A percentile compares a stretch with the other conserved stretches of the same genome.
Evolutionary conservation across 2,113 vertebrate genomes (phyloP).

Genomic region (Bostrychus sinensis): DNA sequence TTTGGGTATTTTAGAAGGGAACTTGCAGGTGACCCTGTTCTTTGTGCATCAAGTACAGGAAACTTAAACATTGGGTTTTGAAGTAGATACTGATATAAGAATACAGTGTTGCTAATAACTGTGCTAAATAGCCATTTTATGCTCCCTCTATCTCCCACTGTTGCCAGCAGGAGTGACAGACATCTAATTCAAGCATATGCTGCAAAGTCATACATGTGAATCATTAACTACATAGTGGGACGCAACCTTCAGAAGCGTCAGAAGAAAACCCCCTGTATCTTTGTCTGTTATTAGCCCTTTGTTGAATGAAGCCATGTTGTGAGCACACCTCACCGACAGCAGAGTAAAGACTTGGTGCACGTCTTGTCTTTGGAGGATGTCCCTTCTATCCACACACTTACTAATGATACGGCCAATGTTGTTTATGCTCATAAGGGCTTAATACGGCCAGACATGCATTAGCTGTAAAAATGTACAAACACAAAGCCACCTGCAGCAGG

Average conservation of each 20-base stretch:
- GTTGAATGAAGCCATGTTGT: slow-evolving; percentile 59
- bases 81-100: too few relatives aligned
- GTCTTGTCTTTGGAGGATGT: slow-evolving; percentile 49
- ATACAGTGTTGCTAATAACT: too few relatives aligned
- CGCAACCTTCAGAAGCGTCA: background rate
- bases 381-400: slow-evolving; percentile 52
- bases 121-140: too few relatives aligned
- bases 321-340: slow-evolving; percentile 37
- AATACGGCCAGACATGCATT: slow-evolving; percentile 43
- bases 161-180: too few relatives aligned
- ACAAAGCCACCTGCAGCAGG: slow-evolving; percentile 66
- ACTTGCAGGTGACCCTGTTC: background rate
- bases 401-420: slow-evolving; percentile 53
- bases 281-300: slow-evolving; percentile 63
- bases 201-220: too few relatives aligned
- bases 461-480: slow-evolving; percentile 32
- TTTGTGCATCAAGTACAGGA: too few relatives aligned
- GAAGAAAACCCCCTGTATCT: slow-evolving; percentile 24
- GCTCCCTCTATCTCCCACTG: too few relatives aligned
- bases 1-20: background rate
- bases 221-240: background rate
- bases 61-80: too few relatives aligned
- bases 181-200: too few relatives aligned
- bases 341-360: slow-evolving; percentile 44
- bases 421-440: slow-evolving; percentile 55